Conservation (phyloP, 2,113 vertebrate species). For the Antechinus flavipes region DNA sequence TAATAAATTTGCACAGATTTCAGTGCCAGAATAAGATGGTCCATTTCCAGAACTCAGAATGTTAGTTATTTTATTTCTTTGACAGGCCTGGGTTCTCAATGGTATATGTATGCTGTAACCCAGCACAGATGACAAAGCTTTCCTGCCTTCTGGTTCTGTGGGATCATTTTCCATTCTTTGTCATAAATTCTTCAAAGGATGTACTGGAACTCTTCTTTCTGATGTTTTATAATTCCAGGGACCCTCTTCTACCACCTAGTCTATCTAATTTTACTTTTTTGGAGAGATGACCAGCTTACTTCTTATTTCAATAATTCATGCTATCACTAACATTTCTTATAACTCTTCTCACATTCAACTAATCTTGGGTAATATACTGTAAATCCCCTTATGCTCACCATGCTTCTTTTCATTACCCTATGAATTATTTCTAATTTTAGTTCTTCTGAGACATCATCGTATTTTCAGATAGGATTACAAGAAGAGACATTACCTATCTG, state of each 20-base stretch:
- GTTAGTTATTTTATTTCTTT: background rate
- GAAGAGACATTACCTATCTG: background rate
- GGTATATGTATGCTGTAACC: background rate
- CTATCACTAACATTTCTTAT: background rate
- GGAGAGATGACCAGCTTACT: background rate
- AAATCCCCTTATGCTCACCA: background rate
- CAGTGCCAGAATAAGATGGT: background rate
- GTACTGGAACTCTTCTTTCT: background rate
- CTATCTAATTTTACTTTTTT: background rate
- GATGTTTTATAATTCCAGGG: background rate
- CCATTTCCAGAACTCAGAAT: background rate
- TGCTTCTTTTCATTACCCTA: background rate
- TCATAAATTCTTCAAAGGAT: background rate
- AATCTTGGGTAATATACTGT: background rate
- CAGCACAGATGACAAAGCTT: background rate
- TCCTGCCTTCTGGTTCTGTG: background rate
- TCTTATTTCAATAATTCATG: background rate
- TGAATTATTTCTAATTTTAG: background rate
- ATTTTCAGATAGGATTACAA: background rate
- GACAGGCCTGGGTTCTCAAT: background rate
- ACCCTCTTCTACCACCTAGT: background rate
- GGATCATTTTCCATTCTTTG: background rate
- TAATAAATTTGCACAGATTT: background rate
- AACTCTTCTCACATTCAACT: background rate
- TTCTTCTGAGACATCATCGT: background rate